These are phyloP conservation scores for Agrotis clavis DNA, from an alignment of 2,888 invertebrate genomes.

Conservation along the genomic window DNA sequence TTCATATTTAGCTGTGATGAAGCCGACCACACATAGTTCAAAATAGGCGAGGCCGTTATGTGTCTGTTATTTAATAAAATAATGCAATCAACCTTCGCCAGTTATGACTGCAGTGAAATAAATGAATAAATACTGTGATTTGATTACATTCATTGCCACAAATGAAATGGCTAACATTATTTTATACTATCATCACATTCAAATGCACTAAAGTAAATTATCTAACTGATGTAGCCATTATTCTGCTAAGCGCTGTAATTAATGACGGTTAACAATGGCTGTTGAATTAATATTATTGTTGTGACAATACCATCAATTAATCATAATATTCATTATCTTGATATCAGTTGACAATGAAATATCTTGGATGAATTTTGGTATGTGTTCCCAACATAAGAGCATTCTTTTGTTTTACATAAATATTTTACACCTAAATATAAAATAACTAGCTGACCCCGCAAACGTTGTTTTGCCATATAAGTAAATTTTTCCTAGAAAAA, in stretches of 20 bases:
- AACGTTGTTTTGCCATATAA: too few species aligned
- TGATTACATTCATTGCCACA: background rate
- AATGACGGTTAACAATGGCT: constrained; percentile 51
- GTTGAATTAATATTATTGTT: constrained; percentile 44
- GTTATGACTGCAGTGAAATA: background rate
- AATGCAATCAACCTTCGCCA: too few species aligned
- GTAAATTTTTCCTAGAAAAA: too few species aligned
- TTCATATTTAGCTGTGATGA: too few species aligned
- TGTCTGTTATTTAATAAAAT: too few species aligned
- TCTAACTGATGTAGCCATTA: constrained; percentile 34
- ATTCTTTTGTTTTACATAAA: too few species aligned
- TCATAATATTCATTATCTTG: constrained; percentile 38
- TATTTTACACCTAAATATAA: too few species aligned
- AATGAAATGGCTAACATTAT: constrained; percentile 28
- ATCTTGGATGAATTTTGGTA: constrained; percentile 5
- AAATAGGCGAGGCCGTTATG: too few species aligned
- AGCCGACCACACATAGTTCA: too few species aligned
- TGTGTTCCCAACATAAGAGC: background rate
- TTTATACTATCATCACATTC: constrained; percentile 22
- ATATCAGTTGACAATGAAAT: constrained; percentile 21
- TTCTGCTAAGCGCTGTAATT: constrained; percentile 38
- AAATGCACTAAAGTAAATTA: constrained; percentile 19
- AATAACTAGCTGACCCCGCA: too few species aligned
- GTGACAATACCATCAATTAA: constrained; percentile 46
- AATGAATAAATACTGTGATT: background rate